Evolutionary conservation across 1,140 invertebrate genomes (phyloP), one percentile per base, ranked within the genome.

Genomic region (Meloidogyne exigua): DNA sequence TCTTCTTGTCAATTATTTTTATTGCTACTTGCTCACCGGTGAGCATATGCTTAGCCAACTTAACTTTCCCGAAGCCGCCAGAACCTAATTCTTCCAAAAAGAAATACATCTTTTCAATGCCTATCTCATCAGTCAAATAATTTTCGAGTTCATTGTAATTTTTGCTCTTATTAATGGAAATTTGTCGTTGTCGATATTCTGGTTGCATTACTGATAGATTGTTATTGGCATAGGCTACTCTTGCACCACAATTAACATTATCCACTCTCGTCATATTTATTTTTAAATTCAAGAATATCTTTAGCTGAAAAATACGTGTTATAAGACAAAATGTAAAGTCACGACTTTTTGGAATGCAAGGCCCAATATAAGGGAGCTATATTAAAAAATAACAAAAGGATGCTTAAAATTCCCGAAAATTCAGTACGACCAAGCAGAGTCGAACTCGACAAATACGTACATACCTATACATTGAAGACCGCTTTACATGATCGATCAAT

Each of bases 21-120:
- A 94, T 91, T n/a, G 93, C 93, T 71, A 94, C 93, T 86, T 92
- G 92, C 84, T 93, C 92, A 57, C 92, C 92, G 62, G 93, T 93
- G 4, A 92, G 88, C 13, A 91, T 80, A 88, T 94, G 93, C 15
- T 91, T 92, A 1, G 91, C 93, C 28, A 93, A 88, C 84, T 93
- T 93, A 9, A 94, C 93, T 88, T 93, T 94, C 32, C 93, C 93
- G 67, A 85, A 85, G 57, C 85, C 85, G 44, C 85, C 85, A 28
- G 62, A 79, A 21, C 77, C 77, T 11, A 79, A 39, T 73, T 79
- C 77, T 36, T 79, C 77, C 11, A 62, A 75, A 76, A 79, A 79
- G 15, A 62, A 12, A 78, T 81, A 79, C 23, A 68, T 25, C 3
- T 49, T 64, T 18, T 79, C 77, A 26, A 79, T 76, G 36, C 76